Evolutionary conservation across 2,797 vertebrate species (phyloP).

Genomic region (Rhynchotus rufescens): DNA sequence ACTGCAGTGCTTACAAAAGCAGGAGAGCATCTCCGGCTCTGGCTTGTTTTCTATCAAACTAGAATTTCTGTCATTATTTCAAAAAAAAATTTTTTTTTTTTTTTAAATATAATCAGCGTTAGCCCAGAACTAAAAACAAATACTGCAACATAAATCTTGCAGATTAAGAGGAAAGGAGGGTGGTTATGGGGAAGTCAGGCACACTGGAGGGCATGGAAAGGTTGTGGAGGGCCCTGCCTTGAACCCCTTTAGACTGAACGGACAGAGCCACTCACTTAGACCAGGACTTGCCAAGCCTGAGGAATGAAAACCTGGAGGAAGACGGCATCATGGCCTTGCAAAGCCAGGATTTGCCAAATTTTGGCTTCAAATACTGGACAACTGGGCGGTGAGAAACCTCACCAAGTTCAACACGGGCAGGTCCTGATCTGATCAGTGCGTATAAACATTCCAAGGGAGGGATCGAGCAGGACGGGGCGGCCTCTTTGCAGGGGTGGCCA

Average conservation of each 20-base stretch:
- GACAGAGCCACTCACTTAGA: too few species aligned
- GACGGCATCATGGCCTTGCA: rapidly evolving
- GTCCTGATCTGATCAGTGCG: too few species aligned
- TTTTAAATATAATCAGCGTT: neutral
- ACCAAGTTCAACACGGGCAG: too few species aligned
- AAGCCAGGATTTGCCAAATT: too few species aligned
- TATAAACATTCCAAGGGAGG: too few species aligned
- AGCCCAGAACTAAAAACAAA: neutral
- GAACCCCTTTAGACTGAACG: neutral
- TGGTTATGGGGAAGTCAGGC: neutral
- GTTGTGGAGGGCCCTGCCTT: neutral
- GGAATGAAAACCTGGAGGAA: neutral
- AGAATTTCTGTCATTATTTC: neutral
- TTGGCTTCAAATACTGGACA: too few species aligned
- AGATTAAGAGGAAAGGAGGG: neutral
- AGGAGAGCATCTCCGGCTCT: neutral
- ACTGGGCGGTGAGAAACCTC: too few species aligned
- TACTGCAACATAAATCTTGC: too few species aligned
- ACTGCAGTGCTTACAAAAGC: neutral
- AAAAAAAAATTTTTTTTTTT: rapidly evolving
- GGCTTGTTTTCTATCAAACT: neutral
- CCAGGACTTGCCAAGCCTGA: neutral
- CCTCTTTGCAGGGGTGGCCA: too few species aligned
- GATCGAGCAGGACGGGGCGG: too few species aligned
- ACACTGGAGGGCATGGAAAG: neutral